A percentile compares a stretch with the other conserved stretches of the same genome.
Conservation (phyloP, 2,888 invertebrate species). For the Catocala fraxini region DNA sequence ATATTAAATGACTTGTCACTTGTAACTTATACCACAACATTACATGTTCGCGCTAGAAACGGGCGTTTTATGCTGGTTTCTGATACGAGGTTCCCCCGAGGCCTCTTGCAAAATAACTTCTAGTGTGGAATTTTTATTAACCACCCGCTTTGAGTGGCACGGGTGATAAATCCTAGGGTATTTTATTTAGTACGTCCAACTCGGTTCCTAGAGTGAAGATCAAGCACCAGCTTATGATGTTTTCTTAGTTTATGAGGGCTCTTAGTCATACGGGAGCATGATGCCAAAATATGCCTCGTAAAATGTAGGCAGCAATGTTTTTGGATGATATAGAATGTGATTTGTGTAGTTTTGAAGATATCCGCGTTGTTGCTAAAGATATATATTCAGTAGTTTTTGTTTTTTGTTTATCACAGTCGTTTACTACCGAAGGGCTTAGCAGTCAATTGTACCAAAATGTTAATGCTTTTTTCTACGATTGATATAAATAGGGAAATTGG, state of each 20-base stretch:
- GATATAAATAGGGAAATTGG: too few relatives aligned
- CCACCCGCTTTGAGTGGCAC: constrained; percentile 62
- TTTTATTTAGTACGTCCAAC: constrained; percentile 36
- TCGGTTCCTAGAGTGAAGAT: constrained; percentile 10
- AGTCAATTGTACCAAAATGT: too few relatives aligned
- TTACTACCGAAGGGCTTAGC: too few relatives aligned
- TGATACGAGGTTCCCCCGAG: constrained; percentile 76
- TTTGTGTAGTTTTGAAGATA: constrained; percentile 3
- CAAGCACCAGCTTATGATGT: constrained; percentile 9
- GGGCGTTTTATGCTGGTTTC: constrained; percentile 73
- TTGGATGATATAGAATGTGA: background rate
- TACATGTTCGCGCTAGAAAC: constrained; percentile 66
- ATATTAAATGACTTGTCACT: constrained; percentile 25
- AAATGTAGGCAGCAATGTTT: constrained; percentile 5
- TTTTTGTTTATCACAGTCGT: background rate
- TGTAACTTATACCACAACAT: constrained; percentile 41
- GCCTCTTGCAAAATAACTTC: constrained; percentile 80
- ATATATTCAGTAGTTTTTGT: background rate
- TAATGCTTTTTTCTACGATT: too few relatives aligned
- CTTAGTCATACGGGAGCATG: constrained; percentile 5
- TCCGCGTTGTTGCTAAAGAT: too few relatives aligned
- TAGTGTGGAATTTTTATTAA: constrained; percentile 84
- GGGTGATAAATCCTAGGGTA: constrained; percentile 47
- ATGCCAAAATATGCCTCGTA: constrained; percentile 11
- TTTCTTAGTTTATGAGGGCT: constrained; percentile 9